These are phyloP conservation scores for Pseudeuparius sepicola DNA, from an alignment of 2,888 invertebrate genomes.

Conservation along the genomic window DNA sequence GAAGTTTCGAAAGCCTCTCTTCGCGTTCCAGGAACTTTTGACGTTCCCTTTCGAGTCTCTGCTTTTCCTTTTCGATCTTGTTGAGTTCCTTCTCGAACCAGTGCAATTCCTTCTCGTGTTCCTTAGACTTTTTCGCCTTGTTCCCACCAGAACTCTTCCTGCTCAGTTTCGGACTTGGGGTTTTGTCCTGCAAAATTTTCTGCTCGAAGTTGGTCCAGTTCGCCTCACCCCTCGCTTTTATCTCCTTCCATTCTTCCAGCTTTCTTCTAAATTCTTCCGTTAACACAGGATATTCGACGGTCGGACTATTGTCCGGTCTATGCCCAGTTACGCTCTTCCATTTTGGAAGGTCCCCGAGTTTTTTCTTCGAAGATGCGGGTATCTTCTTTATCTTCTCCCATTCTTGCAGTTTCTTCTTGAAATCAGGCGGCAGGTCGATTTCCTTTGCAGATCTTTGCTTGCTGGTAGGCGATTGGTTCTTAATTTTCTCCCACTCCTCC, in stretches of 20 bases:
- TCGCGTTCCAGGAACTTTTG: conserved; percentile 56
- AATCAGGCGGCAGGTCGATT: conserved; percentile 67
- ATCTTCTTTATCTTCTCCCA: conserved; percentile 68
- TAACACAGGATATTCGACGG: conserved; percentile 50
- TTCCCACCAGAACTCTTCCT: conserved; percentile 34
- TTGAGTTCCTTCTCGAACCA: conserved; percentile 50
- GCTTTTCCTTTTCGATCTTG: conserved; percentile 52
- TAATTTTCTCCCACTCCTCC: conserved; percentile 45
- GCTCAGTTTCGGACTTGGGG: conserved; percentile 34
- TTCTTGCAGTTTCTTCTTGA: conserved; percentile 73
- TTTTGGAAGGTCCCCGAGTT: conserved; percentile 51
- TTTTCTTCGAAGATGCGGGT: conserved; percentile 33
- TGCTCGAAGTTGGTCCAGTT: conserved; percentile 21
- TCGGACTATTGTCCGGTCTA: conserved; percentile 25
- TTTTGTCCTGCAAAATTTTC: conserved; percentile 27
- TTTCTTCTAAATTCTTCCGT: conserved; percentile 77
- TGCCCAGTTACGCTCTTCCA: conserved; percentile 44
- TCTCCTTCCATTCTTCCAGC: conserved; percentile 77
- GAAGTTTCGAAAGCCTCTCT: conserved; percentile 50
- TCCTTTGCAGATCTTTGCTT: conserved; percentile 38
- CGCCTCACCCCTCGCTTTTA: conserved; percentile 47
- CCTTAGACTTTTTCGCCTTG: conserved; percentile 34
- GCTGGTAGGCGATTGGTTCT: conserved; percentile 29
- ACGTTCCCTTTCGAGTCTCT: conserved; percentile 48
- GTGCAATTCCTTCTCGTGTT: conserved; percentile 44